Conservation (phyloP, 2,113 vertebrate species). For the Phyllopteryx taeniolatus region DNA sequence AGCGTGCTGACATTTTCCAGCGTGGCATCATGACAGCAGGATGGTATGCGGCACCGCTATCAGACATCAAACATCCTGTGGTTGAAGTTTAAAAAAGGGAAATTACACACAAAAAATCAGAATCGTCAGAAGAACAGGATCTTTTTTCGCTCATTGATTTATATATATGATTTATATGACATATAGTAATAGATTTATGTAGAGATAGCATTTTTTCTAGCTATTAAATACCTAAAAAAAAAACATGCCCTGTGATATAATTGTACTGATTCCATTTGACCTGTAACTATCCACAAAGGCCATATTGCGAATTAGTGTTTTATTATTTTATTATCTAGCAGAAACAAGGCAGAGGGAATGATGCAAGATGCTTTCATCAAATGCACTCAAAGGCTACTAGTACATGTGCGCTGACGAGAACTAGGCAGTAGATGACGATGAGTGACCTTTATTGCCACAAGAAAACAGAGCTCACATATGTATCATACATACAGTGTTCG, state of each 20-base stretch:
- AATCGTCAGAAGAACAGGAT: slow-evolving; percentile 3
- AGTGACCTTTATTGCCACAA: not conserved
- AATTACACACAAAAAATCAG: not conserved
- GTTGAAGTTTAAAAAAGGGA: slow-evolving; percentile 14
- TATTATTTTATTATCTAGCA: not conserved
- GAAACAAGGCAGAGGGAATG: not conserved
- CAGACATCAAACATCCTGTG: slow-evolving; percentile 6
- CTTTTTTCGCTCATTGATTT: not conserved
- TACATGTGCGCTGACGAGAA: not conserved
- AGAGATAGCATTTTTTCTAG: too few relatives aligned
- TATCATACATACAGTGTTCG: not conserved
- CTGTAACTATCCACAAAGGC: not conserved
- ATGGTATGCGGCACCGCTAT: slow-evolving; percentile 33
- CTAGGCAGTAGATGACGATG: not conserved
- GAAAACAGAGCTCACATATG: not conserved
- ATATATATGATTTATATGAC: not conserved
- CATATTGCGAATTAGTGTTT: not conserved
- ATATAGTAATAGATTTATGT: too few relatives aligned
- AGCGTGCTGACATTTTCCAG: slow-evolving; percentile 64
- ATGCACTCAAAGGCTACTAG: not conserved
- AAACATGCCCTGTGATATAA: not conserved
- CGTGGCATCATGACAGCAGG: slow-evolving; percentile 41
- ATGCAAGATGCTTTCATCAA: not conserved
- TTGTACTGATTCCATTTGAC: not conserved
- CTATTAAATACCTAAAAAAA: not conserved